Percentiles rank a stretch among this genome's conserved stretches.
Conservation (phyloP, 2,113 vertebrate genomes). For the Rana temporaria region DNA sequence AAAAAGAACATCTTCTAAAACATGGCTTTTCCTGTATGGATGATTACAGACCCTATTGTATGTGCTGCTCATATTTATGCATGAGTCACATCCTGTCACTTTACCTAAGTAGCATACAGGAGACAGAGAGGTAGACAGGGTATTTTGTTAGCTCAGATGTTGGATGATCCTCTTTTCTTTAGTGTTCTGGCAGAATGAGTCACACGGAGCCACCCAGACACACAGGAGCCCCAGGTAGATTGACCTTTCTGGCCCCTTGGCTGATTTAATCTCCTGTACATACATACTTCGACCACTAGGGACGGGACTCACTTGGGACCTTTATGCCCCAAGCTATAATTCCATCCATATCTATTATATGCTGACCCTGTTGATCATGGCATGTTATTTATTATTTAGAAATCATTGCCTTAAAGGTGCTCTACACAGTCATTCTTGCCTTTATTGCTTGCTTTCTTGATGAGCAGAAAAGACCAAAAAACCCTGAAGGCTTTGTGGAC, state of each 20-base stretch:
- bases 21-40: no score
- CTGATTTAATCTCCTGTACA: constrained; percentile 22
- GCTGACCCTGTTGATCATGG: not conserved
- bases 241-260: constrained; percentile 12
- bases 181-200: not conserved
- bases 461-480: not conserved
- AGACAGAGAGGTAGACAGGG: not conserved
- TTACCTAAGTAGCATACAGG: not conserved
- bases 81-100: not conserved
- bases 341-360: not conserved
- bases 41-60: no score
- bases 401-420: not conserved
- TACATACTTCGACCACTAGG: constrained; percentile 14
- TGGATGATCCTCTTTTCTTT: not conserved
- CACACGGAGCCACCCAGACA: not conserved
- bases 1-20: no score
- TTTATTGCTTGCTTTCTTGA: constrained; percentile 9
- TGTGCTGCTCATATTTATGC: not conserved
- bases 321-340: not conserved
- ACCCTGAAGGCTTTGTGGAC: no score
- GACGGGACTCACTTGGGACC: not conserved
- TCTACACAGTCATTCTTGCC: not conserved
- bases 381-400: constrained; percentile 13
- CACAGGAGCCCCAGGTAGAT: constrained; percentile 13
- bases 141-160: not conserved